Base-by-base conservation (phyloP, 2,888 invertebrate species). In the Agrochola lychnidis region DNA sequence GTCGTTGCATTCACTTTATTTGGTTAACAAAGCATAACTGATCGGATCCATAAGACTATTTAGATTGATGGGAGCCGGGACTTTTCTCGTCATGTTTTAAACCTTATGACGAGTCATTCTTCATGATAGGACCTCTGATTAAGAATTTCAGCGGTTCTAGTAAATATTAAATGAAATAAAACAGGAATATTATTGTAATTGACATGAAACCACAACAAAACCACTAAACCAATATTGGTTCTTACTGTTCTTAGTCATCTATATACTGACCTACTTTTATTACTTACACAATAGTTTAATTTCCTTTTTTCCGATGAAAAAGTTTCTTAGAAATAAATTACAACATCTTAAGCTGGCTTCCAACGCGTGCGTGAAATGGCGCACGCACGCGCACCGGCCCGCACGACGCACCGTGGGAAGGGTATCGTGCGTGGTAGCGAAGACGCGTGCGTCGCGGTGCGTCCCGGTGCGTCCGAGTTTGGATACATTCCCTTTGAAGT, bases 21-120 rank as follows among this genome's bases (percentile, higher is more conserved):
- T 53, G 81, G 81, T 4, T 56, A n/a, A 68, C 81, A 81, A 73
- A 36, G 61, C 59, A 40, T 51, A 42, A 78, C 22, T 68, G 80
- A 84, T 83, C 62, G 22, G 6, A 62, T 67, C 40, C 61, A 30
- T 22, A 48, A 48, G 36, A 61, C 80, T 66, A 19, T 42, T 66
- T 22, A 48, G 14, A 67, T 62, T 2, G 14, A 59, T 36, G 22
- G 79, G 53, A 22, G 4, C 14, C 30, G 64, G 84, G 84, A 14
- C 6, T 84, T 78, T 84, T 6, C 53, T 10, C 25, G 6, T 25
- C 42, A 36, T 67, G 51, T 25, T 68, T 45, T 30, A 2, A 25
- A 53, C 16, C 4, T 25, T 14, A 53, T 45, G 22, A 40, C 5
- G 22, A 61, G 36, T 73, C 59, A 76, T 73, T n/a, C 16, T 30